Base-by-base conservation (phyloP, 2,888 invertebrate genomes). In the Caenorhabditis wallacei region DNA sequence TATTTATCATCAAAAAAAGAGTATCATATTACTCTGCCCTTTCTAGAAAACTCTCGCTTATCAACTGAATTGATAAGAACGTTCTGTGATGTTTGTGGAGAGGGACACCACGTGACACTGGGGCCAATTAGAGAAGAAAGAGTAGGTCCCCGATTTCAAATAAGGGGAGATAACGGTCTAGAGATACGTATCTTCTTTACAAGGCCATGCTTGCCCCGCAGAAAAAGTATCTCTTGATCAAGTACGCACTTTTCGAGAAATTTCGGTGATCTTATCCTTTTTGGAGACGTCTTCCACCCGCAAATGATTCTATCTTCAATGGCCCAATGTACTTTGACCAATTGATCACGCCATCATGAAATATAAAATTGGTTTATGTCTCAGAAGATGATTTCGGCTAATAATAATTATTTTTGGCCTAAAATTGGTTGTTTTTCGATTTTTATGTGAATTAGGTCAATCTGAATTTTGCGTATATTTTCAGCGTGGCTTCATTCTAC, bases 61-160 rank as follows among this genome's bases (percentile, higher is more conserved):
- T 59, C 76, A 61, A 20, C 43, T 20, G 20, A 22, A 22, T 22
- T 69, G 71, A 71, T 66, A 68, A 74, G 43, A 72, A 53, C 63
- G 69, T 76, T 74, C 81, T 74, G 64, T 81, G 66, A 68, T 81
- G 69, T 75, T 74, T 68, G 72, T 63, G 48, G n/a, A n/a, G n/a
- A n/a, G n/a, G 56, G 66, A 48, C 37, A 66, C 66, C 74, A 68
- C 81, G 69, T 68, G 72, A 53, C 54, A 63, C 40, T 26, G n/a
- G n/a, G 24, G 61, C 40, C 54, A 43, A 18, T n/a, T 24, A 61
- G 37, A 18, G 18, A 48, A 48, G 13, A 13, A 48, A 48, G 8
- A 48, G 46, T 30, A 57, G 56, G 57, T 1, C 30, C 26, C 35
- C 30, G 26, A 40, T 46, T 68, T 43, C 35, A 48, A 63, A 35